Evolutionary conservation across 2,797 vertebrate genomes (phyloP), one percentile per base, ranked within the genome.

Genomic region (Acipenser transmontanus): DNA sequence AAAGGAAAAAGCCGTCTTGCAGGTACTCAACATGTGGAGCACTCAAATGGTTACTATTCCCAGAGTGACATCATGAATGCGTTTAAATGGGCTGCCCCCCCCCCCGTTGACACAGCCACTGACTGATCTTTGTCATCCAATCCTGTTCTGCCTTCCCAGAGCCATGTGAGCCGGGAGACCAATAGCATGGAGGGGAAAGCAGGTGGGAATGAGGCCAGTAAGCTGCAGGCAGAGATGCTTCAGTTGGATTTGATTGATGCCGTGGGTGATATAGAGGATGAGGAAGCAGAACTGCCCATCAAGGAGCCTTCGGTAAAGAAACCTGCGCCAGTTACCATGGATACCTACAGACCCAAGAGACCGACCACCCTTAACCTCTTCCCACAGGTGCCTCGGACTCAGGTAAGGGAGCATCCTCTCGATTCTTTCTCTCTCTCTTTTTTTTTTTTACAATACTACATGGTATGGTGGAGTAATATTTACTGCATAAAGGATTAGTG

Each of bases 361-460:
- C 95, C 95, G 72, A 97, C 95, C 68, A 97, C 95, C 47, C 94
- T 98, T 79, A 96, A 97, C 91, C 92, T 98, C 74, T 94, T 97
- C 84, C 92, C 95, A 52, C 93, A 96, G 80, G 93, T 96, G 82
- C 95, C 95, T 64, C 93, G 94, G 69, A 93, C 94, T 82, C 95
- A 97, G 94, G 95, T 98, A 70, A 79, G 80, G 50, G 1, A 34
- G 73, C 69, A 54, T 47, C 34, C 59, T 49, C n/a, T 60, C 2
- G 34, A 34, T 34, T 34, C 68, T 61, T 50, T 34, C 34, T 34
- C 20, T 34, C 20, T 34, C 14, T 17, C 1, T 17, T 12, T 8
- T 57, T 49, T 7, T 60, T 9, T 49, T 60, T 50, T 17, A 13
- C 59, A 17, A 61, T n/a, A 5, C 54, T 59, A 13, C 50, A 60